phyloP scores from a whole-genome alignment of 1,140 invertebrate genomes.

The Dreissena rostriformis region DNA sequence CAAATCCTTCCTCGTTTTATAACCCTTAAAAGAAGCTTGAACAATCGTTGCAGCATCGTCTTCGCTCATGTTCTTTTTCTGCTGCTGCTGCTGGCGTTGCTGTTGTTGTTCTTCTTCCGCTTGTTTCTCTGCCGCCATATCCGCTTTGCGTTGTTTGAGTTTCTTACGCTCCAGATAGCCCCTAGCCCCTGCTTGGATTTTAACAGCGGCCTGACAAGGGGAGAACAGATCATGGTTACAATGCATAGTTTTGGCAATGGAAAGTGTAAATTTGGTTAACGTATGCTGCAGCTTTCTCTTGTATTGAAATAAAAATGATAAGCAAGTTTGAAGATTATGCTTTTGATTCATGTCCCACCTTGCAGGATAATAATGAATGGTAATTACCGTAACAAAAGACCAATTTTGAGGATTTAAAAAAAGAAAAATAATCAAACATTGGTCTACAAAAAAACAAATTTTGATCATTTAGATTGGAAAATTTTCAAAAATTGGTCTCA shows the following conservation, averaged over 20 bases:
- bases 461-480: no score
- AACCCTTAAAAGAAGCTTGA: slow-evolving; percentile 81
- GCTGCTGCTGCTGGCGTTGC: not conserved
- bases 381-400: no score
- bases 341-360: no score
- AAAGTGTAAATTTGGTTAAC: not conserved
- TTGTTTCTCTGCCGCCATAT: slow-evolving; percentile 7
- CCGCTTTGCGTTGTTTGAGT: not conserved
- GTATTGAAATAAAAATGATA: no score
- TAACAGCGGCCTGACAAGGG: slow-evolving; percentile 84
- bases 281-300: no score
- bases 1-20: slow-evolving; percentile 60
- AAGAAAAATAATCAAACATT: no score
- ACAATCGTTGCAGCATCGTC: slow-evolving; percentile 84
- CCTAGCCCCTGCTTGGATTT: slow-evolving; percentile 88
- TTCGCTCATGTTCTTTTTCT: slow-evolving; percentile 37
- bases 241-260: not conserved
- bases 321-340: no score
- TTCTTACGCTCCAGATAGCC: slow-evolving; percentile 84
- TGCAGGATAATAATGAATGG: no score
- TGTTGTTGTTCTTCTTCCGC: not conserved
- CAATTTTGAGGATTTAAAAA: no score
- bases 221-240: not conserved
- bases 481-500: slow-evolving; percentile 1
- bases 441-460: no score